Evolutionary conservation across 2,113 vertebrate species (phyloP).

Genomic region (Pluvialis apricaria): DNA sequence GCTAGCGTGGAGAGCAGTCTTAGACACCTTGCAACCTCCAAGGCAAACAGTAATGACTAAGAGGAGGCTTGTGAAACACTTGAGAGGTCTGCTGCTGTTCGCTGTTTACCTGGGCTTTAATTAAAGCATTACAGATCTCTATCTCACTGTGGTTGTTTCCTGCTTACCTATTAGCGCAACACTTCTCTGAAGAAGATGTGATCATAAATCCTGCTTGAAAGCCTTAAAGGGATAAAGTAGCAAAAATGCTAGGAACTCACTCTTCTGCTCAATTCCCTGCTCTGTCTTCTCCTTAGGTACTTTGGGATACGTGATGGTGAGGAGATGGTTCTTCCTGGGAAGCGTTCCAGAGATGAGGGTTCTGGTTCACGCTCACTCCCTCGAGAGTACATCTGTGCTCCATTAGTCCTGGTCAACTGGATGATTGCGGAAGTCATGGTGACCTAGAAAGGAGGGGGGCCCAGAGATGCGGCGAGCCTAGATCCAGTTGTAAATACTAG

Average conservation of each 20-base stretch:
- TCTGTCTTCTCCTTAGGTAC: not conserved
- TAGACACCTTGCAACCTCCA: not conserved
- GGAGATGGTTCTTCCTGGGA: conserved; percentile 35
- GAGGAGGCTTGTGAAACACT: not conserved
- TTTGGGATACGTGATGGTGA: conserved; percentile 22
- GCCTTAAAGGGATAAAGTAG: not conserved
- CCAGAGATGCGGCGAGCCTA: not conserved
- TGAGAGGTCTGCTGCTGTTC: not conserved
- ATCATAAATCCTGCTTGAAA: not conserved
- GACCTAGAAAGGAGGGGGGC: not conserved
- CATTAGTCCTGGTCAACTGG: not conserved
- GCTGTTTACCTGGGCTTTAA: not conserved
- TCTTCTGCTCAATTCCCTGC: not conserved
- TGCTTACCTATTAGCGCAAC: not conserved
- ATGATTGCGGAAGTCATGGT: not conserved
- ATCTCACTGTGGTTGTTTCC: not conserved
- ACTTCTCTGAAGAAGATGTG: not conserved
- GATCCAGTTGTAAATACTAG: not conserved
- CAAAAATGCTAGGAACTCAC: not conserved
- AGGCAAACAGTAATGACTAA: not conserved
- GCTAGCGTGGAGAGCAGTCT: not conserved
- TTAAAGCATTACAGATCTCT: not conserved
- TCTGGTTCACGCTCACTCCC: conserved; percentile 1
- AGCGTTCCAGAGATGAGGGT: not conserved
- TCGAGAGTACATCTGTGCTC: conserved; percentile 38